Evolutionary conservation across 2,888 invertebrate genomes (phyloP), one percentile per base, ranked within the genome.

Genomic region (Morinoia aosen): DNA sequence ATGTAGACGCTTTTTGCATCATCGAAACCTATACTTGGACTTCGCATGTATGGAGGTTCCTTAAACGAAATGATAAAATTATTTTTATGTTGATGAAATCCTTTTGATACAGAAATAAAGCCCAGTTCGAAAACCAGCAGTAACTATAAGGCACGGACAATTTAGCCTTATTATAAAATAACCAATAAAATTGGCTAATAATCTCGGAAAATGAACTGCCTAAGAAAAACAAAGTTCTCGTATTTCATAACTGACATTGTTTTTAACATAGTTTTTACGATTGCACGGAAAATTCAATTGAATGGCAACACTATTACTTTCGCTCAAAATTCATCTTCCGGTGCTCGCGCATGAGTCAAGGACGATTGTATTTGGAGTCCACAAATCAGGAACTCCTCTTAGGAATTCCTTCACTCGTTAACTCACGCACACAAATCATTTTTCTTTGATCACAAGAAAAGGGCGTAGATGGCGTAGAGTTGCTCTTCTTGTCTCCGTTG

Each of bases 401-500:
- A 48, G 48, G 48, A 48, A 48, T 48, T 48, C 48, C 25, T 76
- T 10, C 12, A 76, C 14, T 25, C 33, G 76, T 76, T 8, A 76
- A 33, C 76, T 76, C 19, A 16, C 19, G 76, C 76, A 76, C 76
- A 25, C 8, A 76, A 76, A 76, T 76, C 76, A 76, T 76, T 76
- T 19, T 76, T 76, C 76, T 76, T 76, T 76, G 25, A 76, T 76
- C 76, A 76, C 76, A 76, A 76, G 76, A 76, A 16, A 25, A 16
- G 76, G 76, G 76, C 76, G 76, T 76, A 76, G 76, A 76, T 76
- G 76, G 76, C 76, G 76, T 76, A 76, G 76, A 76, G 76, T 33
- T 76, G 25, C 76, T 76, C 76, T 16, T 76, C 76, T 76, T 33
- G 76, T 76, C 76, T 76, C 33, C 76, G 61, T 61, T 76, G 76